phyloP scores from a whole-genome alignment of 2,888 invertebrate genomes.

The Agrotis ipsilon region DNA sequence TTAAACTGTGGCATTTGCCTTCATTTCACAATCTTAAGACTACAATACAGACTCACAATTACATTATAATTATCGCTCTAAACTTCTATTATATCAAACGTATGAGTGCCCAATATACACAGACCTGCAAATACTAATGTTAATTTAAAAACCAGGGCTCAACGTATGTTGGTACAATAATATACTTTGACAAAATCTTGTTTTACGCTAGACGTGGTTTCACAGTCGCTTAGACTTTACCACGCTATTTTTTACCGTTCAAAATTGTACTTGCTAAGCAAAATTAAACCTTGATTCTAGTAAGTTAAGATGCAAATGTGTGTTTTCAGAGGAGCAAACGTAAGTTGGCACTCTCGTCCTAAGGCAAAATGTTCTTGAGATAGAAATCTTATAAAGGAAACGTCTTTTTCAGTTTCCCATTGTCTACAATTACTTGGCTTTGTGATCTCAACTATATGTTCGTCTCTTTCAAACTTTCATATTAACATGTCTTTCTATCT shows the following conservation, averaged over 20 bases:
- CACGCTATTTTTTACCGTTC: conserved; percentile 55
- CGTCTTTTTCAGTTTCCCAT: conserved; percentile 90
- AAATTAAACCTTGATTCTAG: conserved; percentile 49
- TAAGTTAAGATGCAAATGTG: conserved; percentile 37
- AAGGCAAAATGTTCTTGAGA: conserved; percentile 87
- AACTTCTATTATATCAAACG: conserved; percentile 56
- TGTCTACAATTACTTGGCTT: conserved; percentile 90
- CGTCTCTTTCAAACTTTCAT: conserved; percentile 71
- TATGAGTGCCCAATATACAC: conserved; percentile 25
- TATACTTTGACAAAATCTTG: conserved; percentile 89
- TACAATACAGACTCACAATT: conserved; percentile 48
- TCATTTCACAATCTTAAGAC: conserved; percentile 2
- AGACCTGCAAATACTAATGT: conserved; percentile 6
- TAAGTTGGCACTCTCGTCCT: conserved; percentile 75
- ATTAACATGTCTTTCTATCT: conserved; percentile 66
- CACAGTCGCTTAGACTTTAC: conserved; percentile 84
- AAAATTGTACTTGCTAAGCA: background rate
- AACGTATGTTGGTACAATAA: conserved; percentile 74
- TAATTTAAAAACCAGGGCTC: conserved; percentile 60
- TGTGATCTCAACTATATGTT: conserved; percentile 77
- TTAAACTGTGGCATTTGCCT: conserved; percentile 37
- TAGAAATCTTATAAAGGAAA: conserved; percentile 90
- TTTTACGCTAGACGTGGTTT: conserved; percentile 87
- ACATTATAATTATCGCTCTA: conserved; percentile 50
- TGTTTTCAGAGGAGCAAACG: conserved; percentile 11